Conservation (phyloP, 2,888 invertebrate genomes). For the Leucophenga maculata region DNA sequence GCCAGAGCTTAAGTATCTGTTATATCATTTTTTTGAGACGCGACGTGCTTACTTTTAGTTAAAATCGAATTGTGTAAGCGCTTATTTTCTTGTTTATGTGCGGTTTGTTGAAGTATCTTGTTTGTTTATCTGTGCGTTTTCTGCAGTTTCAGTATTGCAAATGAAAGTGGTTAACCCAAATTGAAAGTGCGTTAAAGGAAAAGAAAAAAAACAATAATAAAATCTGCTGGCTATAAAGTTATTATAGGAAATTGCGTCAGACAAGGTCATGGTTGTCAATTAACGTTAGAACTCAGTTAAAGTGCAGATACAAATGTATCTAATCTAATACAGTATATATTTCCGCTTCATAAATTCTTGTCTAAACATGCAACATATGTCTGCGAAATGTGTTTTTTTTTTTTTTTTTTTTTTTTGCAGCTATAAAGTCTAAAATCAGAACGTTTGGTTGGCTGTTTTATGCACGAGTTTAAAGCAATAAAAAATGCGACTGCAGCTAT, state of each 20-base stretch:
- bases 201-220: neutral
- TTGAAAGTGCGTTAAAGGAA: neutral
- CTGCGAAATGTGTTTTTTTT: neutral
- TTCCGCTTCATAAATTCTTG: conserved; percentile 17
- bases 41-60: conserved; percentile 21
- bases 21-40: conserved; percentile 6
- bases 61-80: conserved; percentile 18
- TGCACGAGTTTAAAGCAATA: conserved; percentile 4
- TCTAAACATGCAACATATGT: conserved; percentile 18
- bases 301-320: neutral
- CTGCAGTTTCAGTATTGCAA: neutral
- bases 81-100: neutral
- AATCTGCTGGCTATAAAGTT: neutral
- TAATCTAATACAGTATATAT: neutral
- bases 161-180: conserved; percentile 24
- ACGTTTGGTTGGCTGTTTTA: neutral
- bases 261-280: conserved; percentile 15
- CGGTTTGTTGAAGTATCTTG: conserved; percentile 10
- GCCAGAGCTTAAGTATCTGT: conserved; percentile 17
- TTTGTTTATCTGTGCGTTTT: neutral
- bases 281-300: neutral
- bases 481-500: conserved; percentile 21
- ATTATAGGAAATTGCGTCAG: neutral
- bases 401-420: neutral
- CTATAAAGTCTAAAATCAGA: conserved; percentile 1